Evolutionary conservation across 2,888 invertebrate species (phyloP).

Genomic region (Melipona beecheii): DNA sequence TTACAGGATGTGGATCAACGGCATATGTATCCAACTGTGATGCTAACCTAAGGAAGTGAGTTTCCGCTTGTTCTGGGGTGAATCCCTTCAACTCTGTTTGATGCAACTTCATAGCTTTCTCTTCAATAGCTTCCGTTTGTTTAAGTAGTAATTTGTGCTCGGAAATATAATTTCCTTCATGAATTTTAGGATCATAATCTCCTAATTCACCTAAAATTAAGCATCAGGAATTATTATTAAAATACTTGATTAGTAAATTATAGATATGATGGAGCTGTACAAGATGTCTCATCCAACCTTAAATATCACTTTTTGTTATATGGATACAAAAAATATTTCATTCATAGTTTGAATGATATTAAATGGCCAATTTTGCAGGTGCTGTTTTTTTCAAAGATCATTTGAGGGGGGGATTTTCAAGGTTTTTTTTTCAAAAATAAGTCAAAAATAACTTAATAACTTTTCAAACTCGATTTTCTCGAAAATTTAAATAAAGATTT

Average conservation of each 20-base stretch:
- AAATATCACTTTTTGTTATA: too few species aligned
- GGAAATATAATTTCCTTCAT: slow-evolving; percentile 94
- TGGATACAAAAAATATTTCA: too few species aligned
- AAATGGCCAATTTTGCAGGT: too few species aligned
- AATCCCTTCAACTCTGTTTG: slow-evolving; percentile 94
- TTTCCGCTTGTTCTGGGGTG: slow-evolving; percentile 94
- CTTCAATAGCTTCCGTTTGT: slow-evolving; percentile 96
- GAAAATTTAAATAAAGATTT: background rate
- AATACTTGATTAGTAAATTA: too few species aligned
- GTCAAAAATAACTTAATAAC: background rate
- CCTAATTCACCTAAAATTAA: slow-evolving; percentile 93
- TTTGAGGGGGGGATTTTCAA: too few species aligned
- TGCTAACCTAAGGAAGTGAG: slow-evolving; percentile 95
- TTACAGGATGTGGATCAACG: slow-evolving; percentile 98
- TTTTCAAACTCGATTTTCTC: background rate
- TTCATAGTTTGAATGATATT: too few species aligned
- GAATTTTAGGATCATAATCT: slow-evolving; percentile 95
- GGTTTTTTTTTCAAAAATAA: too few species aligned
- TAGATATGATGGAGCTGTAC: too few species aligned
- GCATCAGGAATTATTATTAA: background rate
- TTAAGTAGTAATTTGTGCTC: slow-evolving; percentile 96
- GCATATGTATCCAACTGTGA: slow-evolving; percentile 98
- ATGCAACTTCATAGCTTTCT: slow-evolving; percentile 96
- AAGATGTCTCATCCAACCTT: too few species aligned
- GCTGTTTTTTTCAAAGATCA: too few species aligned